Conservation (phyloP, 2,888 invertebrate species). For the Cyrtodaria siliqua region DNA sequence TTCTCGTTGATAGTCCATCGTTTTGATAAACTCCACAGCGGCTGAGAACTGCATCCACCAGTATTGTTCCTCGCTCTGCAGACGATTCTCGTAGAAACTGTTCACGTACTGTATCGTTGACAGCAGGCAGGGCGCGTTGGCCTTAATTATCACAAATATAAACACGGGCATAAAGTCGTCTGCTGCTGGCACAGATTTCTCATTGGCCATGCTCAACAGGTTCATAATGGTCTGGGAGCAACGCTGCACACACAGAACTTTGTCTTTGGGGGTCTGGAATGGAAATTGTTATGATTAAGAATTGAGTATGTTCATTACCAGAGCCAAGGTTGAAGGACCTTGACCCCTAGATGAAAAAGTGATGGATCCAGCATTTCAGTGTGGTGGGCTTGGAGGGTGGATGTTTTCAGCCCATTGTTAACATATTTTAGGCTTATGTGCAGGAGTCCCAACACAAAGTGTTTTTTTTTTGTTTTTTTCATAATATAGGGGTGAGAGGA, state of each 20-base stretch:
- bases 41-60: constrained; percentile 99
- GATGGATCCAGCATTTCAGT: too few species aligned
- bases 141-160: constrained; percentile 98
- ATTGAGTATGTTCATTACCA: too few species aligned
- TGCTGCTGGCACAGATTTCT: constrained; percentile 92
- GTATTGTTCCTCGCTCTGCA: constrained; percentile 96
- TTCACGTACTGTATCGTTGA: constrained; percentile 98
- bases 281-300: not conserved
- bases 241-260: constrained; percentile 93
- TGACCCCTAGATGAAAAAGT: too few species aligned
- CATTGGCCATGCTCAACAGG: constrained; percentile 92
- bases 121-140: constrained; percentile 96
- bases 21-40: constrained; percentile 99
- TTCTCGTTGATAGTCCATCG: constrained; percentile 91
- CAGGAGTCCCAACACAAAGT: too few species aligned
- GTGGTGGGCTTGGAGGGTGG: too few species aligned
- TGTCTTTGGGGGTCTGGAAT: constrained; percentile 93
- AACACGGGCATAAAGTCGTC: constrained; percentile 99
- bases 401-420: too few species aligned
- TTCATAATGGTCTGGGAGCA: constrained; percentile 98
- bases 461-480: too few species aligned
- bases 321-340: too few species aligned
- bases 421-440: too few species aligned
- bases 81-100: constrained; percentile 94
- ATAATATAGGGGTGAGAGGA: too few species aligned